phyloP scores from a whole-genome alignment of 1,140 invertebrate species.

The Acromyrmex echinatior region DNA sequence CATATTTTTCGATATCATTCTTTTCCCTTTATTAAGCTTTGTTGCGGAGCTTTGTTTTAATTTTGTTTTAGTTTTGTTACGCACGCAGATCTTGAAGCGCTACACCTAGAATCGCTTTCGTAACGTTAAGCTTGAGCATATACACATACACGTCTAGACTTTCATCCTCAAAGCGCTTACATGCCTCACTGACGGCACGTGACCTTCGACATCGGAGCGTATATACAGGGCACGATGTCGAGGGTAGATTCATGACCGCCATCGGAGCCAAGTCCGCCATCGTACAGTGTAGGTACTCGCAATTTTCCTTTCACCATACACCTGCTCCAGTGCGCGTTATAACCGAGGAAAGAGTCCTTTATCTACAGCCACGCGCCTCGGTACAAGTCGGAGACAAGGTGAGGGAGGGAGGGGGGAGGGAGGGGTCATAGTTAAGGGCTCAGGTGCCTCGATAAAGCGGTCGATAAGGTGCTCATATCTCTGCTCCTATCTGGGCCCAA shows the following conservation, averaged over 20 bases:
- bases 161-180: slow-evolving; percentile 46
- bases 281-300: slow-evolving; percentile 48
- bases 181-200: slow-evolving; percentile 41
- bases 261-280: slow-evolving; percentile 29
- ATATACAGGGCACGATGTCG: slow-evolving; percentile 33
- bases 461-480: slow-evolving; percentile 64
- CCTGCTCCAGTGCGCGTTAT: slow-evolving; percentile 63
- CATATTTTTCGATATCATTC: neutral
- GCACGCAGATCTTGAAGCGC: neutral
- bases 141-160: neutral
- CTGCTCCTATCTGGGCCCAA: slow-evolving; percentile 17
- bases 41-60: neutral
- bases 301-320: slow-evolving; percentile 62
- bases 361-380: slow-evolving; percentile 36
- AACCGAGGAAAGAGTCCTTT: slow-evolving; percentile 60
- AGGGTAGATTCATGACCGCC: slow-evolving; percentile 65
- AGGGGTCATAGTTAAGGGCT: slow-evolving; percentile 60
- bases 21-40: neutral
- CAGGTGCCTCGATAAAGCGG: slow-evolving; percentile 69
- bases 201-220: slow-evolving; percentile 56
- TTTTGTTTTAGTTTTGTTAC: neutral
- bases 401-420: too few species aligned
- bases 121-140: slow-evolving; percentile 10
- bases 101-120: slow-evolving; percentile 1
- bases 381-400: neutral